phyloP scores from a whole-genome alignment of 2,888 invertebrate genomes.

The Nudaria mundana region DNA sequence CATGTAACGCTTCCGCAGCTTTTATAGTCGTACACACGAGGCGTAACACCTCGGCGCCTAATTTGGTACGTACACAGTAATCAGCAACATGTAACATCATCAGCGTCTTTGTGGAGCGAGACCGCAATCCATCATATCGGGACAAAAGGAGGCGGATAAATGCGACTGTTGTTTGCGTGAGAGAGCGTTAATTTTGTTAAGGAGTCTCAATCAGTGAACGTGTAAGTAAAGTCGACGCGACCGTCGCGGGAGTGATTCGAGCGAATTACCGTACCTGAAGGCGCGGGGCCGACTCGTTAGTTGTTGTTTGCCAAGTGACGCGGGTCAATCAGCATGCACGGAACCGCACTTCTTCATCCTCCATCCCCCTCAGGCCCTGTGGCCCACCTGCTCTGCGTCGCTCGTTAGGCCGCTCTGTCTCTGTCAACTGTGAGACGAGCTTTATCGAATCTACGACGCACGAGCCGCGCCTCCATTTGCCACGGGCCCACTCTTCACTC shows the following conservation, averaged over 20 bases:
- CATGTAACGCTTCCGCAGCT: constrained; percentile 53
- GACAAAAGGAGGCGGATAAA: constrained; percentile 73
- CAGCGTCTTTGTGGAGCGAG: constrained; percentile 65
- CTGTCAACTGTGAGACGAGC: constrained; percentile 79
- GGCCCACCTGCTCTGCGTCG: constrained; percentile 44
- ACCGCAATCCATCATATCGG: constrained; percentile 78
- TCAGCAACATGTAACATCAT: constrained; percentile 69
- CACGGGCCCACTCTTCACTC: constrained; percentile 74
- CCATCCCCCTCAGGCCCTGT: constrained; percentile 35
- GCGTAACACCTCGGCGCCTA: constrained; percentile 53
- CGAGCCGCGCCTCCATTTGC: constrained; percentile 65
- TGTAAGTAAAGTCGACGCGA: constrained; percentile 66
- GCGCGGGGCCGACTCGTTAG: constrained; percentile 79
- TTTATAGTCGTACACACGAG: constrained; percentile 42
- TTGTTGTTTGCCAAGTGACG: constrained; percentile 81
- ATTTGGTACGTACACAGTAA: constrained; percentile 68
- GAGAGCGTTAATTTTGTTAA: constrained; percentile 77
- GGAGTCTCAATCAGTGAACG: constrained; percentile 76
- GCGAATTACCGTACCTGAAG: constrained; percentile 72
- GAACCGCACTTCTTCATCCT: constrained; percentile 79
- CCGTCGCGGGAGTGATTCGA: constrained; percentile 71
- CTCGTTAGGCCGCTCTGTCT: constrained; percentile 77
- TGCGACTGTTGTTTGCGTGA: constrained; percentile 69
- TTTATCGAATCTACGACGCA: constrained; percentile 81
- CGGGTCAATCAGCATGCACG: constrained; percentile 82